Conservation (phyloP, 2,888 invertebrate genomes). For the Phortica okadai region DNA sequence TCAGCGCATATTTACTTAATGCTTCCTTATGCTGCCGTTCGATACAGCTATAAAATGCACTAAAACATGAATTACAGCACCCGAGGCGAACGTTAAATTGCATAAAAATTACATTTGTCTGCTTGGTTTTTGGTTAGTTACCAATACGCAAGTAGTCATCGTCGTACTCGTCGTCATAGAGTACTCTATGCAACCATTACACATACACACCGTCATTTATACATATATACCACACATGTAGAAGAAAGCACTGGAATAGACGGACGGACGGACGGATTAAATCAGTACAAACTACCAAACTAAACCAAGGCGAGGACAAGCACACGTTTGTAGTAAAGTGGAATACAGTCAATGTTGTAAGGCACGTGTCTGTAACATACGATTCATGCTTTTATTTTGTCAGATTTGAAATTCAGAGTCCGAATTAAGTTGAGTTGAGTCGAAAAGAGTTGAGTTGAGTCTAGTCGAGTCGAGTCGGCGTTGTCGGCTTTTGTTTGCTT, state of each 20-base stretch:
- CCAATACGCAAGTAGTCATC: not conserved
- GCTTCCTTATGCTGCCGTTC: slow-evolving; percentile 2
- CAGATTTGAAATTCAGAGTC: not conserved
- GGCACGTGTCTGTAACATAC: not conserved
- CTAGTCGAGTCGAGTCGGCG: not conserved
- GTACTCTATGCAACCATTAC: not conserved
- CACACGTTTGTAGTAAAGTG: not conserved
- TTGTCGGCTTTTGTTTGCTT: slow-evolving; percentile 20
- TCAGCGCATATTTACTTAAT: slow-evolving; percentile 13
- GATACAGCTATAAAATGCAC: slow-evolving; percentile 17
- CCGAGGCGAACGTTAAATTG: slow-evolving; percentile 44
- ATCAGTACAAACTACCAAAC: not conserved
- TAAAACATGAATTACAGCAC: slow-evolving; percentile 32
- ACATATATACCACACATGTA: not conserved
- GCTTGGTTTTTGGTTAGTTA: slow-evolving; percentile 1
- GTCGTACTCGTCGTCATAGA: too few relatives aligned
- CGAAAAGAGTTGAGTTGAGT: not conserved
- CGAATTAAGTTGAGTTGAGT: not conserved
- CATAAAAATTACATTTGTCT: slow-evolving; percentile 45
- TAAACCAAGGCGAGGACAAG: not conserved
- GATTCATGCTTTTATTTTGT: slow-evolving; percentile 1
- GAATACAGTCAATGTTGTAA: not conserved
- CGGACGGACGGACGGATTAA: not conserved
- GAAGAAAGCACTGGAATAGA: not conserved
- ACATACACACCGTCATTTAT: not conserved